These are phyloP conservation scores for Drosophila guanche DNA, from an alignment of 1,140 invertebrate genomes.

Conservation along the genomic window DNA sequence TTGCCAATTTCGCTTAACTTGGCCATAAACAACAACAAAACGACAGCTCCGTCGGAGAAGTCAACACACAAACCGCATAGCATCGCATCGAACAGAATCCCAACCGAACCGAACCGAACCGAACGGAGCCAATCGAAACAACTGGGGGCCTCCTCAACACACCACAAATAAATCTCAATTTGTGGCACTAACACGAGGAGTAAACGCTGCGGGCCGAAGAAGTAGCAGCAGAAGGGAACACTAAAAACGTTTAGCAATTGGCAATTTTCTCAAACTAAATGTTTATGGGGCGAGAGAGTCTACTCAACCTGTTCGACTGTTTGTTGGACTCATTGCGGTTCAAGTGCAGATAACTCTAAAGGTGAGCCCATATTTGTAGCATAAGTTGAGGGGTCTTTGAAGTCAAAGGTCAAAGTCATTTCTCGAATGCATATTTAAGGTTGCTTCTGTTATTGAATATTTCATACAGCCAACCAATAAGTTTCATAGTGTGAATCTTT, in stretches of 20 bases:
- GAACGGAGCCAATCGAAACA: conserved; percentile 28
- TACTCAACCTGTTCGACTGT: conserved; percentile 27
- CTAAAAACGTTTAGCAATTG: conserved; percentile 67
- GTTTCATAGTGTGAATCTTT: too few relatives aligned
- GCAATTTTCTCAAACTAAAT: conserved; percentile 66
- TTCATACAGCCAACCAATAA: too few relatives aligned
- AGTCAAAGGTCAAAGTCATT: neutral
- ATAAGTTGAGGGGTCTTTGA: conserved; percentile 9
- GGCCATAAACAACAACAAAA: conserved; percentile 59
- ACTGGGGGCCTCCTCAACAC: conserved; percentile 38
- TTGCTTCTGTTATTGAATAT: too few relatives aligned
- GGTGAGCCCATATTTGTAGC: conserved; percentile 10
- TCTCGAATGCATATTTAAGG: too few relatives aligned
- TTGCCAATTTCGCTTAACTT: conserved; percentile 73
- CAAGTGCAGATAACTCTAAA: neutral
- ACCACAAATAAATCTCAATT: conserved; percentile 74
- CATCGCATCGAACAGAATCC: too few relatives aligned
- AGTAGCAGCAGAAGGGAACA: conserved; percentile 21
- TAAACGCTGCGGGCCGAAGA: conserved; percentile 41
- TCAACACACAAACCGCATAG: conserved; percentile 9
- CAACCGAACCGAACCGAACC: too few relatives aligned
- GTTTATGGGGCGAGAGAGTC: conserved; percentile 44
- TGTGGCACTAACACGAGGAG: conserved; percentile 58
- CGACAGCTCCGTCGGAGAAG: conserved; percentile 5
- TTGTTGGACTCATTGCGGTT: neutral